Evolutionary conservation across 92 coral and sea anemone species (phyloP).

Genomic region (Desmophyllum pertusum): DNA sequence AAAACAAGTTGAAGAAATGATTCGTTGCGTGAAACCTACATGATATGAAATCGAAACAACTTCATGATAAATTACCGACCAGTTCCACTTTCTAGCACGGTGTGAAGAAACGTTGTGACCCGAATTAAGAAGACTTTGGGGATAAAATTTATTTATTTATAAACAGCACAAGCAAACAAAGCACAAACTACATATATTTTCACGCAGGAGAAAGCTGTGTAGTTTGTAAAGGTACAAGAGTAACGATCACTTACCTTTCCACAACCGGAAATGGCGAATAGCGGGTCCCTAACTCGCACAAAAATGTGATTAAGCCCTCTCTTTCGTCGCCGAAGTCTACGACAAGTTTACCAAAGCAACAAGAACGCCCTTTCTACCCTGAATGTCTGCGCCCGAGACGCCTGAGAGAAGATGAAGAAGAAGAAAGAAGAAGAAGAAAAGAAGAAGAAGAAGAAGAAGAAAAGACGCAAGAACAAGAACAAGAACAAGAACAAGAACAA

Average conservation of each 20-base stretch:
- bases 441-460: too few relatives aligned
- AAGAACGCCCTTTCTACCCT: constrained; percentile 5
- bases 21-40: constrained; percentile 19
- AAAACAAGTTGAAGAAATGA: not conserved
- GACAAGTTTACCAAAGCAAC: constrained; percentile 2
- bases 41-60: constrained; percentile 23
- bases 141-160: too few relatives aligned
- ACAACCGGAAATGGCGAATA: constrained; percentile 51
- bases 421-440: too few relatives aligned
- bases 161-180: not conserved
- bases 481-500: too few relatives aligned
- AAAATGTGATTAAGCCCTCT: not conserved
- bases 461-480: too few relatives aligned
- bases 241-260: constrained; percentile 32
- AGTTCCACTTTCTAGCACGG: constrained; percentile 34
- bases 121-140: not conserved
- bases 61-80: not conserved
- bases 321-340: not conserved
- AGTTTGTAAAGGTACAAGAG: not conserved
- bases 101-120: not conserved
- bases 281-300: constrained; percentile 25
- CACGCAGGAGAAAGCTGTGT: not conserved
- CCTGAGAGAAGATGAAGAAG: too few relatives aligned
- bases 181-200: not conserved
- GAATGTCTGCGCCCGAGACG: not conserved